Percentiles rank a stretch among this genome's conserved stretches.
These are phyloP conservation scores for Aythya baeri DNA, from an alignment of 2,113 vertebrate species.

Conservation along the genomic window DNA sequence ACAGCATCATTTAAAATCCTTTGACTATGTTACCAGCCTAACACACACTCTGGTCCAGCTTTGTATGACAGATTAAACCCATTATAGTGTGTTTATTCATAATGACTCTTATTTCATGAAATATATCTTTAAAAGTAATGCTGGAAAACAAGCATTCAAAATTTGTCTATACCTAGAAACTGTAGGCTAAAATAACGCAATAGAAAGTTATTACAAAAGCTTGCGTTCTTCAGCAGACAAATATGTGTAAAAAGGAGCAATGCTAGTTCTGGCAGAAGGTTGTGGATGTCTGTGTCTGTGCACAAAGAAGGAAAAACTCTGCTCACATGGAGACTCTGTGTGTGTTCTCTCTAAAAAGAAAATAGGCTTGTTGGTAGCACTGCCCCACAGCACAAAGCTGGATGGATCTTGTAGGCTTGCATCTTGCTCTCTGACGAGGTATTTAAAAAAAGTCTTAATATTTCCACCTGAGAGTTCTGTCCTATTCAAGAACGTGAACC, in stretches of 20 bases:
- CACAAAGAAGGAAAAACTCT: not conserved
- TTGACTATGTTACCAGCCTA: not conserved
- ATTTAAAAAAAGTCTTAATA: not conserved
- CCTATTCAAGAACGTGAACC: not conserved
- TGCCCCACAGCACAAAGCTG: not conserved
- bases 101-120: not conserved
- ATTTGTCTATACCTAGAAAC: not conserved
- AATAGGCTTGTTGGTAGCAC: not conserved
- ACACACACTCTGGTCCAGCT: not conserved
- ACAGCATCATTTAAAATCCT: not conserved
- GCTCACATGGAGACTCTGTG: not conserved
- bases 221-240: not conserved
- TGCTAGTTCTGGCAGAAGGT: not conserved
- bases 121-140: not conserved
- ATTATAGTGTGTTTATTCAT: not conserved
- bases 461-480: not conserved
- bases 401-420: not conserved
- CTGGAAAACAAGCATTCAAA: not conserved
- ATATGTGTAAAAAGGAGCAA: not conserved
- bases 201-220: not conserved
- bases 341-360: not conserved
- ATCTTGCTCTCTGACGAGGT: not conserved
- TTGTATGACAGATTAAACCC: not conserved
- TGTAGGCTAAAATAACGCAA: not conserved
- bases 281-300: not conserved